phyloP scores from a whole-genome alignment of 1,140 invertebrate genomes.

The Zaprionus tsacasi region DNA sequence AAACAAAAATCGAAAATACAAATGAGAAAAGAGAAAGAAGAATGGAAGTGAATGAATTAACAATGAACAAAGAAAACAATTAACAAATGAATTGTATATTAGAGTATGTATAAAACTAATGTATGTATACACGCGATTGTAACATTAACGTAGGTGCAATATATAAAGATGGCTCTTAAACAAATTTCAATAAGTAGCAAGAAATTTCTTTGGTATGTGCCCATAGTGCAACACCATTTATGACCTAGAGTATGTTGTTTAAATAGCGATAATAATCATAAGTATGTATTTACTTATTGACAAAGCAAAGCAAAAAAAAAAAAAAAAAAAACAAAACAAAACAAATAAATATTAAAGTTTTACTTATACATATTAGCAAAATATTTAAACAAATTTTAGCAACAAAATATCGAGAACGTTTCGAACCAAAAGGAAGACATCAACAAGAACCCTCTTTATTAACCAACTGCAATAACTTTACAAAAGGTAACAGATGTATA shows the following conservation, averaged over 20 bases:
- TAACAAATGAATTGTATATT: slow-evolving; percentile 76
- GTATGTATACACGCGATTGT: slow-evolving; percentile 67
- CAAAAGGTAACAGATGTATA: slow-evolving; percentile 16
- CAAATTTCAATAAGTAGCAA: slow-evolving; percentile 43
- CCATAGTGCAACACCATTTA: slow-evolving; percentile 43
- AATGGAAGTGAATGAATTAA: slow-evolving; percentile 52
- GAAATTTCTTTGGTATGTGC: slow-evolving; percentile 37
- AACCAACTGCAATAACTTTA: slow-evolving; percentile 57
- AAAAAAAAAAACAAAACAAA: slow-evolving; percentile 21
- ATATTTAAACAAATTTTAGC: slow-evolving; percentile 81
- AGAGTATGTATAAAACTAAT: slow-evolving; percentile 72
- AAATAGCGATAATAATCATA: slow-evolving; percentile 48
- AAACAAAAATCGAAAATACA: slow-evolving; percentile 10
- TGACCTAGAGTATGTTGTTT: slow-evolving; percentile 56
- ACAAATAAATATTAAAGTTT: slow-evolving; percentile 52
- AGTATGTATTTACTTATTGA: slow-evolving; percentile 50
- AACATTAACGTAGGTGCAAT: slow-evolving; percentile 72
- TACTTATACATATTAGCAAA: slow-evolving; percentile 82
- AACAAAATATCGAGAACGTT: slow-evolving; percentile 50
- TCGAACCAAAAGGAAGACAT: slow-evolving; percentile 6
- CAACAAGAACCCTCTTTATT: slow-evolving; percentile 28
- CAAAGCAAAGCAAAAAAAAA: slow-evolving; percentile 25
- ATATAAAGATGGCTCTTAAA: slow-evolving; percentile 37
- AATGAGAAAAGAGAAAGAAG: slow-evolving; percentile 40
- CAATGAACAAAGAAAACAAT: slow-evolving; percentile 35